phyloP scores from a whole-genome alignment of 1,140 invertebrate genomes.

The Bathynomus jamesi region DNA sequence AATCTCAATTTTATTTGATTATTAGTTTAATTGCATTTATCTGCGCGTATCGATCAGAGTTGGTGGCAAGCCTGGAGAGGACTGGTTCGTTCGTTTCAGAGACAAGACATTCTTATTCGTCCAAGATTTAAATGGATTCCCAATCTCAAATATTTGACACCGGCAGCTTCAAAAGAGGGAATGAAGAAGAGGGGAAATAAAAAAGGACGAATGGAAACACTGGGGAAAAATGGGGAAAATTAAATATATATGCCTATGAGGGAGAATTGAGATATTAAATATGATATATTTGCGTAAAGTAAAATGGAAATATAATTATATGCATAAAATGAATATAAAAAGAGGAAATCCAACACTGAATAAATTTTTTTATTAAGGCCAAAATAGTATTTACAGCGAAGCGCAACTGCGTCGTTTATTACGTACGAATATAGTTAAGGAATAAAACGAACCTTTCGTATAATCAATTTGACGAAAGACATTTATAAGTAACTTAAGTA shows the following conservation, averaged over 20 bases:
- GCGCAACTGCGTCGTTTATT: too few species aligned
- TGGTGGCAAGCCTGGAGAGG: not conserved
- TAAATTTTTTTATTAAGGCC: too few species aligned
- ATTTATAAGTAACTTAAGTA: too few species aligned
- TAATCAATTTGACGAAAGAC: too few species aligned
- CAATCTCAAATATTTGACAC: not conserved
- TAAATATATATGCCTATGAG: not conserved
- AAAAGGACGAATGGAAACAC: not conserved
- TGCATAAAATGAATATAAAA: not conserved
- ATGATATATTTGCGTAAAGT: not conserved
- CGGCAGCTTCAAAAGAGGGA: not conserved
- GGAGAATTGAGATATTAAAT: not conserved
- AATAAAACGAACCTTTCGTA: too few species aligned
- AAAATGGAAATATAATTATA: conserved; percentile 1
- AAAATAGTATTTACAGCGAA: too few species aligned
- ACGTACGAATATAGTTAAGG: too few species aligned
- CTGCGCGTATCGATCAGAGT: not conserved
- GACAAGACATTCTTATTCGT: conserved; percentile 1
- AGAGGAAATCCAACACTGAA: too few species aligned
- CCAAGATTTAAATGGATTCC: conserved; percentile 1
- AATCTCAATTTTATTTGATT: not conserved
- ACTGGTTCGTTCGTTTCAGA: not conserved
- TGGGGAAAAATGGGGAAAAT: not conserved
- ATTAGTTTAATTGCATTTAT: not conserved
- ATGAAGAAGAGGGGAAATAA: not conserved